phyloP scores from a whole-genome alignment of 1,140 invertebrate species.

The Magallana angulata region DNA sequence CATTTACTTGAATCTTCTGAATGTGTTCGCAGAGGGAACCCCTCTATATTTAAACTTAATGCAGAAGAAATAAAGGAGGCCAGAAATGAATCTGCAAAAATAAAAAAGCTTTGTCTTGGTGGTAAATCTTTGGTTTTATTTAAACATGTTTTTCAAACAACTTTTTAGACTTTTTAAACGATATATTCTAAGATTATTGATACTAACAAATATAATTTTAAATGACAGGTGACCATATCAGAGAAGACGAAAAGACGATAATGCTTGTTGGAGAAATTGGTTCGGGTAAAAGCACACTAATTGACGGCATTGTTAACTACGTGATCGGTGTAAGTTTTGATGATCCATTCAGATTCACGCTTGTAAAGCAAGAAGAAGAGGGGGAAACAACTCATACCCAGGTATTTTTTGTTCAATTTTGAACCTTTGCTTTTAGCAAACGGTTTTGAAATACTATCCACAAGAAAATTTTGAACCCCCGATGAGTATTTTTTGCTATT shows the following conservation, averaged over 20 bases:
- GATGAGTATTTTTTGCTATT: too few relatives aligned
- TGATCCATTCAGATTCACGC: too few relatives aligned
- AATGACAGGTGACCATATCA: background rate
- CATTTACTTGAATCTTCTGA: conserved; percentile 27
- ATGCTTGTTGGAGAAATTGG: conserved; percentile 55
- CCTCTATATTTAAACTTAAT: conserved; percentile 9
- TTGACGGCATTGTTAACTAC: conserved; percentile 56
- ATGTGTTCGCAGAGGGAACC: background rate
- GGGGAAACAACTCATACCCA: conserved; percentile 35
- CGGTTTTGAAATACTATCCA: too few relatives aligned
- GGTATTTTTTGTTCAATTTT: too few relatives aligned
- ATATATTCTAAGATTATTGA: too few relatives aligned
- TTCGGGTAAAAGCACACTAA: conserved; percentile 56
- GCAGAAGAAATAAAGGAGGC: conserved; percentile 2
- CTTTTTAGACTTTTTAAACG: too few relatives aligned
- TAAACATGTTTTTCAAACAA: too few relatives aligned
- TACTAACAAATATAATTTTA: too few relatives aligned
- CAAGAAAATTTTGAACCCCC: too few relatives aligned
- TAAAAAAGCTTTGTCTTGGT: too few relatives aligned
- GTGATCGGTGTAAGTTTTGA: conserved; percentile 50
- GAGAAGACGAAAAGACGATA: conserved; percentile 52
- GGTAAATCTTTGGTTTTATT: too few relatives aligned
- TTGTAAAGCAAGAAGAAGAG: conserved; percentile 48
- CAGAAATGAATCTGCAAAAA: conserved; percentile 42
- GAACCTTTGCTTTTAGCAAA: too few relatives aligned